These are phyloP conservation scores for Mesorhabditis belari DNA, from an alignment of 2,888 invertebrate genomes.

Conservation along the genomic window DNA sequence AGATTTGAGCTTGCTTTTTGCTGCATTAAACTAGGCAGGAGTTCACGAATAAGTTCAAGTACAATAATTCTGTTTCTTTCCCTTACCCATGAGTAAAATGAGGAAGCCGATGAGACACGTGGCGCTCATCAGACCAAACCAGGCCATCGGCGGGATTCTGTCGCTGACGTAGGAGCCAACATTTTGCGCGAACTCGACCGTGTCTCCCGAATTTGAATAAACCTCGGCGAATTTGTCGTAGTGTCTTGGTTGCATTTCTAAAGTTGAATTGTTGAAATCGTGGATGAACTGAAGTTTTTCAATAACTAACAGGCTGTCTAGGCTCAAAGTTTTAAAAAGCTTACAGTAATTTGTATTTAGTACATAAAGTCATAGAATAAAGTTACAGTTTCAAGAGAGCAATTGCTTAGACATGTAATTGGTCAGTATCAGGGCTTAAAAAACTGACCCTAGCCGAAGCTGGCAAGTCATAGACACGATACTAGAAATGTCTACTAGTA, in stretches of 20 bases:
- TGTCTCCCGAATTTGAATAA: slow-evolving; percentile 40
- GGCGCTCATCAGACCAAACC: slow-evolving; percentile 2
- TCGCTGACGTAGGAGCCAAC: slow-evolving; percentile 39
- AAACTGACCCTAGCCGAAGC: no score
- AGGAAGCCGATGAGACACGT: slow-evolving; percentile 20
- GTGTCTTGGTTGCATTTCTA: background rate
- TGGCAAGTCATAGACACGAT: no score
- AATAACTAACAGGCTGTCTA: no score
- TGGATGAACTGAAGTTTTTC: no score
- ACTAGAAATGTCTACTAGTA: no score
- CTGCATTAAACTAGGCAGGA: background rate
- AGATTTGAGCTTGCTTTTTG: slow-evolving; percentile 1
- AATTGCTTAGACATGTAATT: no score
- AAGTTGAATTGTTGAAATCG: no score
- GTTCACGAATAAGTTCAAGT: background rate
- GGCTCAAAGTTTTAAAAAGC: no score
- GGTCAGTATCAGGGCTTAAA: no score
- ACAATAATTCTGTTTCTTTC: background rate
- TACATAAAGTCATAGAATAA: no score
- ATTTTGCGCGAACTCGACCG: slow-evolving; percentile 44
- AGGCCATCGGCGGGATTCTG: slow-evolving; percentile 22
- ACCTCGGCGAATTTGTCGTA: slow-evolving; percentile 31
- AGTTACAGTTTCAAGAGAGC: no score
- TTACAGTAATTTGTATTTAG: no score
- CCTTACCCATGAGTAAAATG: slow-evolving; percentile 27